These are phyloP conservation scores for Axis porcinus DNA, from an alignment of 2,113 vertebrate genomes.

Conservation along the genomic window DNA sequence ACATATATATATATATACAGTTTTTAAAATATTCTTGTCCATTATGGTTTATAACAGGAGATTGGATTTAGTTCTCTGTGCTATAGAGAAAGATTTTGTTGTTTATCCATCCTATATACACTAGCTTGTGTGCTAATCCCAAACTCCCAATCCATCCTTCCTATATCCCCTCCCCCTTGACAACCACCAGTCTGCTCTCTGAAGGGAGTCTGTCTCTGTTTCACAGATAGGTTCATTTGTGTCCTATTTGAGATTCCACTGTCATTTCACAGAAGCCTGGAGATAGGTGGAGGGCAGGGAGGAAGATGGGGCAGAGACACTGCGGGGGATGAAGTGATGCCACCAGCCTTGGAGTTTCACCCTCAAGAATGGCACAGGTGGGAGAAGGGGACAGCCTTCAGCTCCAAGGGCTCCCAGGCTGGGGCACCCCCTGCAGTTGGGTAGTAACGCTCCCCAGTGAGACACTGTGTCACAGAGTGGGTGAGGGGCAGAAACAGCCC, in stretches of 20 bases:
- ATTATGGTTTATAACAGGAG: background rate
- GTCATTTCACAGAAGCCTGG: background rate
- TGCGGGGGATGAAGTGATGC: background rate
- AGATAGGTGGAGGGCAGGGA: background rate
- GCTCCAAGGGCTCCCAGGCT: rapidly evolving
- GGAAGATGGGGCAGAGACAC: rapidly evolving
- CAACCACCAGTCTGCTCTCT: background rate
- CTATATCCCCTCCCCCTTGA: background rate
- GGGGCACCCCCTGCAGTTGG: background rate
- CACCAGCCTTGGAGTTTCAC: background rate
- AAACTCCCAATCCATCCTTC: background rate
- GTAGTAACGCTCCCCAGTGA: rapidly evolving
- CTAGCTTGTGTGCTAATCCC: background rate
- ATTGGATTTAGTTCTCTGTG: background rate
- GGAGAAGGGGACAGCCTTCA: background rate
- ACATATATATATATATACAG: background rate
- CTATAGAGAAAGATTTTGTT: background rate
- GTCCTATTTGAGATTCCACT: background rate
- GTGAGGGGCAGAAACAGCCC: background rate
- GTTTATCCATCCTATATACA: background rate
- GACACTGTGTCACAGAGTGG: background rate
- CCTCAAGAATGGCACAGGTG: rapidly evolving
- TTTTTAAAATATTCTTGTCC: background rate
- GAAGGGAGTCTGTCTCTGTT: background rate
- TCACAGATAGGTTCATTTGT: background rate